Evolutionary conservation across 2,888 invertebrate genomes (phyloP).

Genomic region (Neoascia interrupta): DNA sequence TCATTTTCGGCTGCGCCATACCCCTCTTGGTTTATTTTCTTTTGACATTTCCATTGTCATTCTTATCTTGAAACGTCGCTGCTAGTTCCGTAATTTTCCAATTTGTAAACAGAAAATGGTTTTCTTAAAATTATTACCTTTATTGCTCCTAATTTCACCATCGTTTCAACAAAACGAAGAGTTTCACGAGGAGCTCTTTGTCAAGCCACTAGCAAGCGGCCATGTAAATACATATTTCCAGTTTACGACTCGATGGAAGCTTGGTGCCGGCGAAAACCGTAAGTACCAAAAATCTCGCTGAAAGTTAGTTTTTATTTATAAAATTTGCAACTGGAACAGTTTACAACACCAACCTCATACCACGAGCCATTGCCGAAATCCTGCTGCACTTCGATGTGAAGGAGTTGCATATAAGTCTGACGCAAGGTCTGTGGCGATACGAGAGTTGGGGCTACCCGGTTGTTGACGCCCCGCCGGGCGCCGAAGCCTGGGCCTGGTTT

Average conservation of each 20-base stretch:
- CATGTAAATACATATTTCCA: slow-evolving; percentile 95
- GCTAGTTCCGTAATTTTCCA: neutral
- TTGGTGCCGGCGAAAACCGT: slow-evolving; percentile 83
- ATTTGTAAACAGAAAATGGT: slow-evolving; percentile 48
- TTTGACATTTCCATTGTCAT: slow-evolving; percentile 24
- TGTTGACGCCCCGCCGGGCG: slow-evolving; percentile 93
- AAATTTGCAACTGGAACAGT: too few relatives aligned
- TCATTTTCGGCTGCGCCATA: too few relatives aligned
- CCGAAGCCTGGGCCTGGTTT: slow-evolving; percentile 97
- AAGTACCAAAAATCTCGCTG: slow-evolving; percentile 78
- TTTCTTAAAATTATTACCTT: slow-evolving; percentile 18
- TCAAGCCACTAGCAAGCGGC: slow-evolving; percentile 91
- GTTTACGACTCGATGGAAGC: slow-evolving; percentile 90
- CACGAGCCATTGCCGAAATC: slow-evolving; percentile 93
- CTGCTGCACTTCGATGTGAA: slow-evolving; percentile 90
- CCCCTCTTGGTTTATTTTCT: too few relatives aligned
- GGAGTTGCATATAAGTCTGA: slow-evolving; percentile 94
- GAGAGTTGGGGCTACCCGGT: slow-evolving; percentile 97
- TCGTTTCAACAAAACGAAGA: slow-evolving; percentile 81
- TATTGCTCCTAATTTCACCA: slow-evolving; percentile 37
- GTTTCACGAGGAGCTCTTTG: slow-evolving; percentile 92
- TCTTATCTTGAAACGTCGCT: neutral
- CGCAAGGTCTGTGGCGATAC: slow-evolving; percentile 96
- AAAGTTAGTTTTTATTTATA: too few relatives aligned
- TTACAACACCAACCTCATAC: slow-evolving; percentile 92